These are phyloP conservation scores for Coelopa pilipes DNA, from an alignment of 2,888 invertebrate genomes.

Conservation along the genomic window DNA sequence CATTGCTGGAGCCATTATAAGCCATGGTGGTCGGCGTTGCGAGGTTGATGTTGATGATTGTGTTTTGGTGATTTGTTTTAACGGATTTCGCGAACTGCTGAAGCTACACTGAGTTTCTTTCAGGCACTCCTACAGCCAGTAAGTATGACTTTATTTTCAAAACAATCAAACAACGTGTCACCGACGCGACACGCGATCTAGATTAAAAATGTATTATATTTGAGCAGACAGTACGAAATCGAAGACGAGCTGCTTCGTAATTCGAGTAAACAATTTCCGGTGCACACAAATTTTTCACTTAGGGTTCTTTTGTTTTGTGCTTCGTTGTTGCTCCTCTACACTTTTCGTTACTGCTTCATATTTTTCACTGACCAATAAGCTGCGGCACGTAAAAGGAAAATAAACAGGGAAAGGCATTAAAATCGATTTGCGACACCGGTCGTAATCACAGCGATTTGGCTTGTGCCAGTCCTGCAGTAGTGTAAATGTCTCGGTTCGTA, in stretches of 20 bases:
- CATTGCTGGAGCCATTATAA: constrained; percentile 65
- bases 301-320: neutral
- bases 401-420: too few species aligned
- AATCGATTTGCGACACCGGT: too few species aligned
- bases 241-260: neutral
- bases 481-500: too few species aligned
- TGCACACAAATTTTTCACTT: neutral
- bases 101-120: too few species aligned
- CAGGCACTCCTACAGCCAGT: neutral
- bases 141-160: constrained; percentile 3
- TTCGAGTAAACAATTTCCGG: constrained; percentile 18
- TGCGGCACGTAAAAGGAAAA: neutral
- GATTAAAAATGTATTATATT: neutral
- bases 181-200: constrained; percentile 29
- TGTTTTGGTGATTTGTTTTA: constrained; percentile 61
- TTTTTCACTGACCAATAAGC: constrained; percentile 7
- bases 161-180: constrained; percentile 8
- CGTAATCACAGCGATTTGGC: too few species aligned
- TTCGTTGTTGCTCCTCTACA: neutral
- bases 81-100: constrained; percentile 44
- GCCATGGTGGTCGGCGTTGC: constrained; percentile 62
- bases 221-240: constrained; percentile 11
- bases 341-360: constrained; percentile 17
- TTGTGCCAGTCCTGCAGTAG: too few species aligned
- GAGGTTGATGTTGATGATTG: constrained; percentile 53